Evolutionary conservation across 92 coral and sea anemone species (phyloP), one percentile per base, ranked within the genome.

Genomic region (Zoanthus sociatus): DNA sequence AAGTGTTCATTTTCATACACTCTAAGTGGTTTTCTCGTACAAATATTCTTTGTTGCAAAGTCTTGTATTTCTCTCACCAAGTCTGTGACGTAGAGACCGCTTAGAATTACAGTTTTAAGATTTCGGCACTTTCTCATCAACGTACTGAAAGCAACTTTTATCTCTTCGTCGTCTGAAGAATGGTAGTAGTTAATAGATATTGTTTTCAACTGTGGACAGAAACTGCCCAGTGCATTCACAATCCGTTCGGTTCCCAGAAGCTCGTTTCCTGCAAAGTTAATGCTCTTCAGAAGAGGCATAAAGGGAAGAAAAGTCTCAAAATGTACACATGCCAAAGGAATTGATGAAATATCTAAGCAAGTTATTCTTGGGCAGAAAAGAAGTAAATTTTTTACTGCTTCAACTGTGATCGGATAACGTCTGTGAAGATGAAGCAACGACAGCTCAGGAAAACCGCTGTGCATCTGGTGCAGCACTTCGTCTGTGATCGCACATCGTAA

Each of bases 191-290:
- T 87, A 0, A 94, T 81, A 71, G 90, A 92, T 3, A 90, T 48
- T 4, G 82, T 68, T 67, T 94, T 90, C 14, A 94, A 58, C 7
- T 88, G 85, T 10, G 45, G 14, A 61, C 92, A 89, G 51, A 50
- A 79, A 44, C 66, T 32, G 14, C 89, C 93, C 45, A 94, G 79
- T 20, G 89, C 77, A 30, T 87, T 90, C 15, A 94, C 82, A 44
- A 94, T 94, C 30, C 77, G 64, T 30, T 90, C 93, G 0, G 95
- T 92, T 0, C 97, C 97, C 7, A 84, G 67, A 26, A 87, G 85
- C 47, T 94, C 95, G 44, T 94, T 92, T 1, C 95, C 97, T 16
- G 97, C 93, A 71, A 94, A 92, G 67, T 90, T 89, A 8, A 94
- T 46, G 21, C 77, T 17, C 13, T 88, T 74, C 42, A 94, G 84